Percentiles rank a stretch among this genome's conserved stretches.
These are phyloP conservation scores for Abramis brama DNA, from an alignment of 2,113 vertebrate genomes.

Conservation along the genomic window DNA sequence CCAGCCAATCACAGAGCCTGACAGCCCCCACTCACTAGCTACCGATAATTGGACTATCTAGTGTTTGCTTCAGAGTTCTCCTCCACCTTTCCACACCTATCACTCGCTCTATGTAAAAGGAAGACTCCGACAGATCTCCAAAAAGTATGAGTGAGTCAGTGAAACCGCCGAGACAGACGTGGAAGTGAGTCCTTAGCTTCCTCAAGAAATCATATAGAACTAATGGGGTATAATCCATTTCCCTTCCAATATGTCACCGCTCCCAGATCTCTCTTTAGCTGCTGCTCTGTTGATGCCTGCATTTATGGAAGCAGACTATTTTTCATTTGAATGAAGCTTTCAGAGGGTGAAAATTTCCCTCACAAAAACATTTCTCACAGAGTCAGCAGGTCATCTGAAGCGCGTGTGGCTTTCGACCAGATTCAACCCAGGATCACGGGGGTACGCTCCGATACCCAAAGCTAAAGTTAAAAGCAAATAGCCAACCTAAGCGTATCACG, in stretches of 20 bases:
- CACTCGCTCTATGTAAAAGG: slow-evolving; percentile 29
- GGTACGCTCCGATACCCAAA: not conserved
- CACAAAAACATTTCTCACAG: slow-evolving; percentile 75
- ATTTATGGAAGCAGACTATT: slow-evolving; percentile 77
- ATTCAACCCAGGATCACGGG: not conserved
- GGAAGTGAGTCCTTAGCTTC: slow-evolving; percentile 52
- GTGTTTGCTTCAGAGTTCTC: slow-evolving; percentile 15
- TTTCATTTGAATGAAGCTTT: slow-evolving; percentile 82
- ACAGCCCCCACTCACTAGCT: not conserved
- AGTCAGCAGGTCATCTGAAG: slow-evolving; percentile 76
- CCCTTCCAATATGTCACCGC: slow-evolving; percentile 74
- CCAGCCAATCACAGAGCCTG: slow-evolving; percentile 26
- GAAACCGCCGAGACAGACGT: slow-evolving; percentile 64
- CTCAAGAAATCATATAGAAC: slow-evolving; percentile 70
- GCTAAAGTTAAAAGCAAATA: not conserved
- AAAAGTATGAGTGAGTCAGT: slow-evolving; percentile 72
- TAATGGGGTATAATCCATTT: slow-evolving; percentile 76
- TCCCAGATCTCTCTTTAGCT: slow-evolving; percentile 74
- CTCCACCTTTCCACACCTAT: slow-evolving; percentile 21
- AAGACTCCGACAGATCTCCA: slow-evolving; percentile 30
- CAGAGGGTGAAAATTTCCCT: slow-evolving; percentile 74
- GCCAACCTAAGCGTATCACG: not conserved
- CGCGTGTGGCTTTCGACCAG: slow-evolving; percentile 62
- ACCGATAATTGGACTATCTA: not conserved
- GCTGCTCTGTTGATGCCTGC: slow-evolving; percentile 75